phyloP scores from a whole-genome alignment of 2,888 invertebrate genomes.

The Lordiphosa andalusiaca region DNA sequence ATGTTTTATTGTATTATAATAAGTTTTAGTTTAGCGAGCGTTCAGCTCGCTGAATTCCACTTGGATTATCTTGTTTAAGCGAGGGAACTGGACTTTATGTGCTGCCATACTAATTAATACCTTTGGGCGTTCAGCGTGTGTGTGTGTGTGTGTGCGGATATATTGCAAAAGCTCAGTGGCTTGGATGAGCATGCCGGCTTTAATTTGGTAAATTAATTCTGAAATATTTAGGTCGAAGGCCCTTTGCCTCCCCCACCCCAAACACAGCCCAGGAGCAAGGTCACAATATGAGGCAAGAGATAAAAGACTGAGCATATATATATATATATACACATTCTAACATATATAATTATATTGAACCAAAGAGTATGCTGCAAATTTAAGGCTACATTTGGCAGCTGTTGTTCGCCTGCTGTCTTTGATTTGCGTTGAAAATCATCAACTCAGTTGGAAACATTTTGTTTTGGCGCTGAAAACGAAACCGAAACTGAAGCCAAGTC shows the following conservation, averaged over 20 bases:
- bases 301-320: slow-evolving; percentile 26
- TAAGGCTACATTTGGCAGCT: slow-evolving; percentile 26
- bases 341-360: slow-evolving; percentile 15
- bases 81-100: slow-evolving; percentile 4
- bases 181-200: slow-evolving; percentile 68
- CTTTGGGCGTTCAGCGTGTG: slow-evolving; percentile 48
- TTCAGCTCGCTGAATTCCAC: slow-evolving; percentile 28
- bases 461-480: slow-evolving; percentile 26
- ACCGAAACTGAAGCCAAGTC: slow-evolving; percentile 19
- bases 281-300: slow-evolving; percentile 16
- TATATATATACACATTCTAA: slow-evolving; percentile 5
- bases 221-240: slow-evolving; percentile 61
- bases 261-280: slow-evolving; percentile 16
- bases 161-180: slow-evolving; percentile 63
- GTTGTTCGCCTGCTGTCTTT: slow-evolving; percentile 43
- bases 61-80: slow-evolving; percentile 14
- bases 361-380: slow-evolving; percentile 38
- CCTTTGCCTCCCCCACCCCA: slow-evolving; percentile 30
- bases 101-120: slow-evolving; percentile 62
- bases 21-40: slow-evolving; percentile 47
- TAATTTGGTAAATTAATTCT: slow-evolving; percentile 72
- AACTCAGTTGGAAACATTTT: slow-evolving; percentile 66
- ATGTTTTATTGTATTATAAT: slow-evolving; percentile 48
- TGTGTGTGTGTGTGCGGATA: slow-evolving; percentile 45
- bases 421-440: slow-evolving; percentile 60